phyloP scores from a whole-genome alignment of 2,888 invertebrate genomes.

The Ophion costatus region DNA sequence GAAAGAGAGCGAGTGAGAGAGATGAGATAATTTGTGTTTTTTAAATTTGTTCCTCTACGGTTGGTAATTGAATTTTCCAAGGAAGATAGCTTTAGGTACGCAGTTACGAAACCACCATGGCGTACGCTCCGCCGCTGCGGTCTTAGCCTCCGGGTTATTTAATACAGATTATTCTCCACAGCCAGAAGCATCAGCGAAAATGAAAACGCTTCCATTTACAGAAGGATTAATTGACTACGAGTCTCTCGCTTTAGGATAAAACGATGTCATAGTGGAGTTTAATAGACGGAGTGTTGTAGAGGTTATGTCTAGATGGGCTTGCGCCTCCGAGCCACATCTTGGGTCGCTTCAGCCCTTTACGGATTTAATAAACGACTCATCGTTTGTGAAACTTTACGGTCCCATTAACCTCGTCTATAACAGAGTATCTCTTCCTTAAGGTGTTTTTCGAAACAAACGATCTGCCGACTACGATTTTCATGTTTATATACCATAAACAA shows the following conservation, averaged over 20 bases:
- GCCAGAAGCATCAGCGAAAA: slow-evolving; percentile 79
- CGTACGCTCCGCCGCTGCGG: slow-evolving; percentile 61
- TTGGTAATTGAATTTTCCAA: slow-evolving; percentile 80
- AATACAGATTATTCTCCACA: slow-evolving; percentile 81
- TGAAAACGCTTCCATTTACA: slow-evolving; percentile 82
- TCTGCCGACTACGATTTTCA: slow-evolving; percentile 8
- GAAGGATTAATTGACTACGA: slow-evolving; percentile 78
- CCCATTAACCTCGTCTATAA: neutral
- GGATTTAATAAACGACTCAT: neutral
- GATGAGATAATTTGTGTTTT: slow-evolving; percentile 79
- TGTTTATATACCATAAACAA: neutral
- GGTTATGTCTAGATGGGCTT: slow-evolving; percentile 25
- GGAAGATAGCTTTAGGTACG: slow-evolving; percentile 79
- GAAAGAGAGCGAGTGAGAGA: slow-evolving; percentile 30
- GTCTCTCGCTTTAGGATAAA: slow-evolving; percentile 71
- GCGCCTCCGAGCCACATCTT: neutral
- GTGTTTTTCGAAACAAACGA: slow-evolving; percentile 10
- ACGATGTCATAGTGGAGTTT: slow-evolving; percentile 46
- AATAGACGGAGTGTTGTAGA: slow-evolving; percentile 42
- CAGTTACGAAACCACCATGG: slow-evolving; percentile 71
- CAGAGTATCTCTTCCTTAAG: neutral
- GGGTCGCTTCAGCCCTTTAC: neutral
- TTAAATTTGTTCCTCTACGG: slow-evolving; percentile 78
- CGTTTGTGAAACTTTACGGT: neutral
- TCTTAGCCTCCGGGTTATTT: slow-evolving; percentile 81